These are phyloP conservation scores for Bombus polaris DNA, from an alignment of 1,140 invertebrate species.

Conservation along the genomic window DNA sequence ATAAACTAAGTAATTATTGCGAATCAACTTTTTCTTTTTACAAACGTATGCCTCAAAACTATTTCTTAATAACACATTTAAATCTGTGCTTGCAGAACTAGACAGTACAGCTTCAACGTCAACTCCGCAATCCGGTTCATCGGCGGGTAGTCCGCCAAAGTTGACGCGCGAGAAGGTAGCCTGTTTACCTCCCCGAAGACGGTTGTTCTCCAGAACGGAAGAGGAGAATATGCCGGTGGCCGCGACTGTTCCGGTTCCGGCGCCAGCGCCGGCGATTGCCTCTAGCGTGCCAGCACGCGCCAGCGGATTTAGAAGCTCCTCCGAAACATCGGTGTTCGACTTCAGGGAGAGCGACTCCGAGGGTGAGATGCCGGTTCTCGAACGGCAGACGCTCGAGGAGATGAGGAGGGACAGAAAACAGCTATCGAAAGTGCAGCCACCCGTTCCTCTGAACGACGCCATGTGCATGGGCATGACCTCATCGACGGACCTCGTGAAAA, in stretches of 20 bases:
- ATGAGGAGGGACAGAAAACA: conserved; percentile 84
- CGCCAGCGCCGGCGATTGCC: conserved; percentile 52
- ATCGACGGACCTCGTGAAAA: conserved; percentile 77
- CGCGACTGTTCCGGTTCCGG: conserved; percentile 65
- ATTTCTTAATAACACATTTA: neutral
- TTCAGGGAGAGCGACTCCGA: conserved; percentile 85
- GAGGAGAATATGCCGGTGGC: conserved; percentile 78
- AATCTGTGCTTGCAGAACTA: conserved; percentile 55
- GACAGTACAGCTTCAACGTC: conserved; percentile 76
- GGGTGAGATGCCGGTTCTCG: conserved; percentile 84
- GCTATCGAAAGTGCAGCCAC: conserved; percentile 80
- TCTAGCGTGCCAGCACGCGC: conserved; percentile 77
- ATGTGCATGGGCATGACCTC: conserved; percentile 76
- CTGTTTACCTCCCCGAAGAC: conserved; percentile 77
- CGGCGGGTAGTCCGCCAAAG: conserved; percentile 82
- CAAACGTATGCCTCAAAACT: neutral
- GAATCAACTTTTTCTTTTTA: too few relatives aligned
- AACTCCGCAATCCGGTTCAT: conserved; percentile 76
- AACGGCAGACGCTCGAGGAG: conserved; percentile 83
- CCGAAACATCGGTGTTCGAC: conserved; percentile 86
- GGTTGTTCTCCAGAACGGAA: conserved; percentile 82
- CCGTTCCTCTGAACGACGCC: conserved; percentile 80
- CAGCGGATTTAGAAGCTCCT: conserved; percentile 84
- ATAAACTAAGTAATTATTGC: too few relatives aligned
- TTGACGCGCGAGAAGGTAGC: conserved; percentile 80